Evolutionary conservation across 2,113 vertebrate species (phyloP).

Genomic region (Tyrannus savana): DNA sequence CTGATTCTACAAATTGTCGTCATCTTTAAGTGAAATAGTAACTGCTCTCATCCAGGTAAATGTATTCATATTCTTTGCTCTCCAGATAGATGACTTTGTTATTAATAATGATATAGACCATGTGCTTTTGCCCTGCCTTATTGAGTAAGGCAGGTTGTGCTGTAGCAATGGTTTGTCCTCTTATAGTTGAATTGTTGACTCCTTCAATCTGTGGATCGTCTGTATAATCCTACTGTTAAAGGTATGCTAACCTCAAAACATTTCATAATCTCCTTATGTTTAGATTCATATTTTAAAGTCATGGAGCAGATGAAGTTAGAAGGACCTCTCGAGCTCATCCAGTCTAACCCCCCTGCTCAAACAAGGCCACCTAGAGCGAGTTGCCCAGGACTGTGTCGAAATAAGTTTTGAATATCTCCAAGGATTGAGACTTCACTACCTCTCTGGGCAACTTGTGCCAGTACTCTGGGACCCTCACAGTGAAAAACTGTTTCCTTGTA

Average conservation of each 20-base stretch:
- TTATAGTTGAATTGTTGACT: background rate
- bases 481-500: background rate
- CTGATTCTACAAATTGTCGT: background rate
- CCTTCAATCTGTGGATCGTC: background rate
- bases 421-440: background rate
- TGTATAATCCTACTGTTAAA: background rate
- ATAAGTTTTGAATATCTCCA: background rate
- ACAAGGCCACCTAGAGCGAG: background rate
- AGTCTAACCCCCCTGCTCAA: background rate
- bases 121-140: background rate
- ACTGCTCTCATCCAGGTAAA: background rate
- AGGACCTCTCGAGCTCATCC: background rate
- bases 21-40: background rate
- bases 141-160: background rate
- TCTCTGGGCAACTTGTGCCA: background rate
- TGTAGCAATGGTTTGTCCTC: background rate
- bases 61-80: background rate
- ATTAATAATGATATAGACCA: background rate
- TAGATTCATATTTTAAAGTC: background rate
- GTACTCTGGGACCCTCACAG: background rate
- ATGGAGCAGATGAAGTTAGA: background rate
- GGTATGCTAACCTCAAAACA: background rate
- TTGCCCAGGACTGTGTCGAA: background rate
- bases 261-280: background rate
- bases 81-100: background rate